Percentiles rank a stretch among this genome's conserved stretches.
Evolutionary conservation across 2,797 vertebrate genomes (phyloP).

Genomic region (Etheostoma perlongum): DNA sequence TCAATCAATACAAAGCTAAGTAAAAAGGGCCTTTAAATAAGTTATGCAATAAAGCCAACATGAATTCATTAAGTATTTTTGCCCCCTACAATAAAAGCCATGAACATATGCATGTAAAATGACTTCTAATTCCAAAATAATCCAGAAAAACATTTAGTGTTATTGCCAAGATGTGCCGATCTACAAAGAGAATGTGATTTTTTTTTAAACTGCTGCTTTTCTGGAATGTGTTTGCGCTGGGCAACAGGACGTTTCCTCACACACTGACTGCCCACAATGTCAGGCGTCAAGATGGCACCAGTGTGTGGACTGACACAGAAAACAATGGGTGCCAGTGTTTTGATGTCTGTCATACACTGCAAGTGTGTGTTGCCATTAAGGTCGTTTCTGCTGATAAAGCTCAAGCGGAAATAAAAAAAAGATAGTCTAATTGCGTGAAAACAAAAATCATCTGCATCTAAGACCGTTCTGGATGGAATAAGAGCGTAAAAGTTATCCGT

Average conservation of each 20-base stretch:
- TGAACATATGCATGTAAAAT: background rate
- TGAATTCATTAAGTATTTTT: background rate
- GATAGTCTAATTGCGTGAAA: background rate
- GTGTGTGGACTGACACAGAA: background rate
- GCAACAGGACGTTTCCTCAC: background rate
- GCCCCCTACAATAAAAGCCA: background rate
- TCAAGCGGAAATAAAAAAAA: background rate
- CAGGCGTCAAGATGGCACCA: conserved; percentile 1
- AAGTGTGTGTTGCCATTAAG: background rate
- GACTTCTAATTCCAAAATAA: background rate
- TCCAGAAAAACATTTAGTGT: background rate
- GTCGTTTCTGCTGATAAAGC: background rate
- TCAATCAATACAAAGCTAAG: background rate
- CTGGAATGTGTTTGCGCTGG: background rate
- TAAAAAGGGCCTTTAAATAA: background rate
- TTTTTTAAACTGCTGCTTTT: background rate
- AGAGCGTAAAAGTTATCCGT: no score
- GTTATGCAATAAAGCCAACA: background rate
- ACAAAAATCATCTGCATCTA: no score
- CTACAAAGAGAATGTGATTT: background rate
- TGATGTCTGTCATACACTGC: background rate
- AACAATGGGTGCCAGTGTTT: conserved; percentile 10
- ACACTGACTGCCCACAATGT: background rate
- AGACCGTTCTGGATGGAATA: no score
- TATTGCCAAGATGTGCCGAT: background rate